A percentile compares a stretch with the other conserved stretches of the same genome.
These are phyloP conservation scores for Edolisoma coerulescens DNA, from an alignment of 2,113 vertebrate genomes.

Conservation along the genomic window DNA sequence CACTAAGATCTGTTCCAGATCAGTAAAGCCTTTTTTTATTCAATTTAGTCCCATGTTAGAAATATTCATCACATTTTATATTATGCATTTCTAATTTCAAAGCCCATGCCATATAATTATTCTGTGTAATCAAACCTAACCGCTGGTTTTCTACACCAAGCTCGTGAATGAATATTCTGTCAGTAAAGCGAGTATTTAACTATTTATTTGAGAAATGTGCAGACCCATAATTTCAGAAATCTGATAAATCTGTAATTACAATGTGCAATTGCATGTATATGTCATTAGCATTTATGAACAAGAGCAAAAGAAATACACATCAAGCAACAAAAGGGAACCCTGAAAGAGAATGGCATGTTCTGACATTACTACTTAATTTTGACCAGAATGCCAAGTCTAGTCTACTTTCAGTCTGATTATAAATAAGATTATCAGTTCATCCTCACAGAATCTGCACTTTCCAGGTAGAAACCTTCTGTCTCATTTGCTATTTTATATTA, in stretches of 20 bases:
- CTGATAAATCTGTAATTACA: not conserved
- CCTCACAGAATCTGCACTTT: not conserved
- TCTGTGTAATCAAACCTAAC: constrained; percentile 44
- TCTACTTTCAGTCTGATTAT: not conserved
- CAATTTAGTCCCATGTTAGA: constrained; percentile 23
- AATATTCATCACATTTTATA: constrained; percentile 42
- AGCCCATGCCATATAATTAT: constrained; percentile 42
- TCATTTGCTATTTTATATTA: not conserved
- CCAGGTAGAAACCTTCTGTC: not conserved
- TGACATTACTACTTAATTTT: not conserved
- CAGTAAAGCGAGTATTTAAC: not conserved
- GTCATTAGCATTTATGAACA: not conserved
- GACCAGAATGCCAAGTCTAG: not conserved
- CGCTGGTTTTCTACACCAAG: not conserved
- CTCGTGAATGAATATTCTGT: not conserved
- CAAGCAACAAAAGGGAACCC: not conserved
- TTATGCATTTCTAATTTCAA: constrained; percentile 45
- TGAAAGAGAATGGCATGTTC: not conserved
- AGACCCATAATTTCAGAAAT: not conserved
- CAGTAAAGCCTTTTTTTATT: constrained; percentile 11
- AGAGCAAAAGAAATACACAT: not conserved
- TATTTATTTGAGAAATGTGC: not conserved
- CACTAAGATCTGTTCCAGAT: constrained; percentile 21
- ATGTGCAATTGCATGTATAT: not conserved
- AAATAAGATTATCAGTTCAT: not conserved